Evolutionary conservation across 2,888 invertebrate species (phyloP).

Genomic region (Linyphia triangularis): DNA sequence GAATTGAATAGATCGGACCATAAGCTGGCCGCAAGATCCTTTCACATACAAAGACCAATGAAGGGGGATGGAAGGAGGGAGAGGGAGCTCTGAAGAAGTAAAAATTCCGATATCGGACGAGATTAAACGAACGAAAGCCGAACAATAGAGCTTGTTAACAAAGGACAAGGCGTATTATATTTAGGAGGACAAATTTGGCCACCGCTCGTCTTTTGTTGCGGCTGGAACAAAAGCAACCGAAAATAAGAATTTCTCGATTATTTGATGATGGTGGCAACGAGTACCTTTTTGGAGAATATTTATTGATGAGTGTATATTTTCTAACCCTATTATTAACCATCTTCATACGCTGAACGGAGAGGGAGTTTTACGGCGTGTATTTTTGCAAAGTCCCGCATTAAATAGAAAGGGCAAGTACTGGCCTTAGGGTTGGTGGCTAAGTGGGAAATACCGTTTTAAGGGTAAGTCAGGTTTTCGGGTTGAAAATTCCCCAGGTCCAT

Average conservation of each 20-base stretch:
- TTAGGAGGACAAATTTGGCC: slow-evolving; percentile 54
- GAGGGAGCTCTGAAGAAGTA: slow-evolving; percentile 25
- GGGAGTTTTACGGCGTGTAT: not conserved
- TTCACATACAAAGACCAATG: slow-evolving; percentile 2
- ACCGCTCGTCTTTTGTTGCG: slow-evolving; percentile 41
- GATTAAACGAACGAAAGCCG: slow-evolving; percentile 47
- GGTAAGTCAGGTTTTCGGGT: not conserved
- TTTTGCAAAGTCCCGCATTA: slow-evolving; percentile 17
- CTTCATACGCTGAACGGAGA: slow-evolving; percentile 18
- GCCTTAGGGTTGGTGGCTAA: slow-evolving; percentile 18
- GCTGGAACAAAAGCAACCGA: slow-evolving; percentile 10
- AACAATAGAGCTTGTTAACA: slow-evolving; percentile 69
- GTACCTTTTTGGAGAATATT: slow-evolving; percentile 27
- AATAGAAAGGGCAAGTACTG: slow-evolving; percentile 13
- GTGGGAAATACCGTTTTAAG: slow-evolving; percentile 26
- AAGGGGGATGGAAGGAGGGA: slow-evolving; percentile 1
- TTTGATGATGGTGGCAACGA: slow-evolving; percentile 47
- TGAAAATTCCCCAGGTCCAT: slow-evolving; percentile 18
- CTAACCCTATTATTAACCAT: slow-evolving; percentile 19
- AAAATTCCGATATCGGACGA: slow-evolving; percentile 66
- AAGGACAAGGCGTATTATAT: slow-evolving; percentile 64
- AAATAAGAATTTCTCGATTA: slow-evolving; percentile 54
- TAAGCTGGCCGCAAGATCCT: slow-evolving; percentile 61
- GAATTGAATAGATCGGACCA: slow-evolving; percentile 43
- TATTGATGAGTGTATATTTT: slow-evolving; percentile 37